Base-by-base conservation (phyloP, 2,113 vertebrate genomes). In the Heliornis fulica region DNA sequence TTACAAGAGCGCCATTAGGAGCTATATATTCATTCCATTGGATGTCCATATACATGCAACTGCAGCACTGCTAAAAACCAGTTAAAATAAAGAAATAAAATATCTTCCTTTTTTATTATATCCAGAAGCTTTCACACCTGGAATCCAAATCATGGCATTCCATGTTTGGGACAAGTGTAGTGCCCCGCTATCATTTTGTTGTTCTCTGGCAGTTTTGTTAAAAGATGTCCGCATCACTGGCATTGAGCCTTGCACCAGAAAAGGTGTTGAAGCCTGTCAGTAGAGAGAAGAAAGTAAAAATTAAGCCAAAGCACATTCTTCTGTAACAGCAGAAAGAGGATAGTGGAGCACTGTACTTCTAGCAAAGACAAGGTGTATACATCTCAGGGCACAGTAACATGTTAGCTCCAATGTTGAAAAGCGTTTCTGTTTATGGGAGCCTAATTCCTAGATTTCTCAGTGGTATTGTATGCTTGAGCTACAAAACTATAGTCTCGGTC, bases 1-100 rank as follows among this genome's bases (percentile, higher is more conserved):
- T 54, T 87, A 60, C 3, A 21, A 56, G 50, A 76, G 43, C 5
- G 2, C 17, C 0, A 0, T 10, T 7, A 69, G n/a, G 32, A 84
- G 23, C 34, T 7, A 15, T 61, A 8, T 79, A 48, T 82, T 93
- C 40, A 48, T 82, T 93, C 40, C 19, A 13, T 9, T 76, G 14
- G 11, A 15, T 50, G 18, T 85, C 59, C 41, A 36, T 60, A 2
- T 69, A 38, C 31, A 9, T 85, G 66, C 72, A 75, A 28, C 68
- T 63, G n/a, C 53, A 80, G 45, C 59, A 76, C 20, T 10, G 38
- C n/a, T 83, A 31, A 51, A 59, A 86, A 78, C 2, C 12, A 63
- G 38, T 59, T 65, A 45, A 3, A 83, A 86, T 26, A 63, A 92
- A 65, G 15, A 56, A 70, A 60, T 26, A 25, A 48, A 43, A 63